Conservation (phyloP, 2,113 vertebrate genomes). For the Piaya cayana region DNA sequence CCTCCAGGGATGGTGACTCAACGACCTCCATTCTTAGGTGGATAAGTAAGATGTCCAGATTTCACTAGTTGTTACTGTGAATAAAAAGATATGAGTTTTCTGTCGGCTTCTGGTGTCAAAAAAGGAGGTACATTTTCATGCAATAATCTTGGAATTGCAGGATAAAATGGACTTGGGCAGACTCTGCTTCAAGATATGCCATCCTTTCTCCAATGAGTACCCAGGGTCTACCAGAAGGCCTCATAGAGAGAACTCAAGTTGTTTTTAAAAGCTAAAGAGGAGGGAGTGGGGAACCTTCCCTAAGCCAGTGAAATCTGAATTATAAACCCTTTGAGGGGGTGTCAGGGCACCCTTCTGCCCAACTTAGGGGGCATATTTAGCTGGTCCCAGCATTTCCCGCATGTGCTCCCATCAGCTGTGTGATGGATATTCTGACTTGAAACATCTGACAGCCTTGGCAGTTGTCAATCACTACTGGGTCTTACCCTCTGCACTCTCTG, state of each 20-base stretch:
- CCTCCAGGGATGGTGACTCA: no score
- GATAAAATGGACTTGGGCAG: background rate
- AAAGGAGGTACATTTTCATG: background rate
- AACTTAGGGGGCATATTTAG: accelerated
- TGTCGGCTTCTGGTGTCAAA: background rate
- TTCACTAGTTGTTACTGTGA: background rate
- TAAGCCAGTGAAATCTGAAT: background rate
- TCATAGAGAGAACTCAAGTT: accelerated
- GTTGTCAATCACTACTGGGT: background rate
- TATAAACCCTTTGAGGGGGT: background rate
- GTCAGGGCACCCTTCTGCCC: background rate
- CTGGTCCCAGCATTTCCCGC: accelerated
- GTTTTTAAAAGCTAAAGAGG: background rate
- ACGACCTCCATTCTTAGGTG: no score
- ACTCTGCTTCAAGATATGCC: background rate
- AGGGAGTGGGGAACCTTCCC: background rate
- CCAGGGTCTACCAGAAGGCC: background rate
- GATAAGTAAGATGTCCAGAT: background rate
- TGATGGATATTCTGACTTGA: background rate
- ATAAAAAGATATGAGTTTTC: background rate
- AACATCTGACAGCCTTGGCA: background rate
- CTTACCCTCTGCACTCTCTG: background rate
- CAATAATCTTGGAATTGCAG: background rate
- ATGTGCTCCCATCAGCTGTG: accelerated
- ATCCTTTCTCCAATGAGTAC: background rate